A percentile compares a stretch with the other conserved stretches of the same genome.
Conservation (phyloP, 92 coral and sea anemone genomes). For the Zoanthus sociatus region DNA sequence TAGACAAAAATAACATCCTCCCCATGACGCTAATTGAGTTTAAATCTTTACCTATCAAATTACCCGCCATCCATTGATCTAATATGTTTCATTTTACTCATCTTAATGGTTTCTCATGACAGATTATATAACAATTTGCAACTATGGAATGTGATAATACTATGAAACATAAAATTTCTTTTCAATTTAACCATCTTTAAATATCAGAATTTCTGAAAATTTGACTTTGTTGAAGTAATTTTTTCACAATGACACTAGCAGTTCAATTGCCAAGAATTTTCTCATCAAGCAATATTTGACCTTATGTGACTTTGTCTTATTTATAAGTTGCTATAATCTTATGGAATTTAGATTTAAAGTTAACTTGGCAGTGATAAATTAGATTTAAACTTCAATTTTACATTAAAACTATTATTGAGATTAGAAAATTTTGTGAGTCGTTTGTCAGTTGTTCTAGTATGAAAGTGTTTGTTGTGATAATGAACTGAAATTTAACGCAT, state of each 20-base stretch:
- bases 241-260: background rate
- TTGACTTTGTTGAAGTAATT: background rate
- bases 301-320: background rate
- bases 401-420: background rate
- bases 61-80: slow-evolving; percentile 21
- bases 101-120: slow-evolving; percentile 11
- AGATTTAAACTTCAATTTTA: background rate
- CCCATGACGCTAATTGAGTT: slow-evolving; percentile 52
- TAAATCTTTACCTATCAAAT: slow-evolving; percentile 31
- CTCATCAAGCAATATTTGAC: background rate
- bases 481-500: background rate
- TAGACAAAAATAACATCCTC: slow-evolving; percentile 33
- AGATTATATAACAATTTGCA: background rate
- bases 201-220: background rate
- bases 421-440: background rate
- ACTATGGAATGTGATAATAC: background rate
- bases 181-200: background rate
- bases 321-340: background rate
- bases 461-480: too few relatives aligned
- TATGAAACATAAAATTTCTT: background rate
- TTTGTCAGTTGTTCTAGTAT: background rate
- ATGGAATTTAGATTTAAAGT: background rate
- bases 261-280: background rate
- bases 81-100: background rate
- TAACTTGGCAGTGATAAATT: background rate